Percentiles rank a stretch among this genome's conserved stretches.
These are phyloP conservation scores for Rhopilema esculentum DNA, from an alignment of 30 jellyfish, hydroid and myxozoan species.

Conservation along the genomic window DNA sequence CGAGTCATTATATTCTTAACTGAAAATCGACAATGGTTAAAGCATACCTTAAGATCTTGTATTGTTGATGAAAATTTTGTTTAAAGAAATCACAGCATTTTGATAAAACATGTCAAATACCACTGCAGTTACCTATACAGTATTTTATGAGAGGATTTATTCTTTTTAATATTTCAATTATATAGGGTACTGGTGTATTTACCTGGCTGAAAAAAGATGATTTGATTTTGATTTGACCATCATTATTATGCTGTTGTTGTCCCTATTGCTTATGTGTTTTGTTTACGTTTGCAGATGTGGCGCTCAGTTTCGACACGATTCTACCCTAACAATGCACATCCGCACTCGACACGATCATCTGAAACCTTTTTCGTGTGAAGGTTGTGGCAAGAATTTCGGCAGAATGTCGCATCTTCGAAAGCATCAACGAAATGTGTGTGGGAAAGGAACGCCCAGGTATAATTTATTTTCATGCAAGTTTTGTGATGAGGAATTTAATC, in stretches of 20 bases:
- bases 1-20: too few relatives aligned
- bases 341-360: constrained; percentile 99
- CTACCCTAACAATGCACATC: constrained; percentile 98
- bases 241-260: neutral
- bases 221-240: neutral
- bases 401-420: constrained; percentile 99
- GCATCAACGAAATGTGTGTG: constrained; percentile 98
- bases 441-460: constrained; percentile 78
- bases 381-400: constrained; percentile 97
- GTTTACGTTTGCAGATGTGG: constrained; percentile 72
- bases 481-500: constrained; percentile 82
- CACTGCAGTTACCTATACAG: too few relatives aligned
- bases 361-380: constrained; percentile 98
- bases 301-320: constrained; percentile 98
- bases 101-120: too few relatives aligned
- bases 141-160: too few relatives aligned
- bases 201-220: too few relatives aligned
- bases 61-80: too few relatives aligned
- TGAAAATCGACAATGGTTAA: too few relatives aligned
- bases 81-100: too few relatives aligned
- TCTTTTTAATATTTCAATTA: too few relatives aligned
- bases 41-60: too few relatives aligned
- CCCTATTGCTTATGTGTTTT: neutral
- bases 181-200: too few relatives aligned
- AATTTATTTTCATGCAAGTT: constrained; percentile 81